Percentiles rank a stretch among this genome's conserved stretches.
Conservation (phyloP, 2,113 vertebrate species). For the Epinephelus cyanopodus region DNA sequence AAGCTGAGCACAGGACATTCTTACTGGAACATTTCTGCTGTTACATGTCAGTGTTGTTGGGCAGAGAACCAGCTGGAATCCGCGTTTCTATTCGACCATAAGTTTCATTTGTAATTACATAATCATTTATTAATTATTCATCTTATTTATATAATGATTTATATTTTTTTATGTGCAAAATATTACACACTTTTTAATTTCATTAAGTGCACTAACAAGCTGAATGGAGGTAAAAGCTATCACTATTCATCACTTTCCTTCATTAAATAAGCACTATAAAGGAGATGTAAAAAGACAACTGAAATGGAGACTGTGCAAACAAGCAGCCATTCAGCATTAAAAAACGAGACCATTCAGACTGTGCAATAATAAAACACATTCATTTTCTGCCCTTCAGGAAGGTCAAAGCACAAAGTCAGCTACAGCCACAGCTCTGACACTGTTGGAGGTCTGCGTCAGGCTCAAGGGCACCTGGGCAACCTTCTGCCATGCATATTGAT, state of each 20-base stretch:
- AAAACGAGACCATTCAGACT: background rate
- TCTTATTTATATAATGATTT: background rate
- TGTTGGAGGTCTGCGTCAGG: background rate
- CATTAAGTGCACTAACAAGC: background rate
- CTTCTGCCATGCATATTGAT: background rate
- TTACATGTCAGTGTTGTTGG: conserved; percentile 33
- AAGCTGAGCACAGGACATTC: conserved; percentile 49
- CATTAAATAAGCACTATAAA: background rate
- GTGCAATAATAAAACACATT: conserved; percentile 17
- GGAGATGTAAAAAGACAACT: background rate
- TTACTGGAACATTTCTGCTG: conserved; percentile 42
- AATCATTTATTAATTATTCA: background rate
- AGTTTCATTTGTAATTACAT: background rate
- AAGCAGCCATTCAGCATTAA: background rate
- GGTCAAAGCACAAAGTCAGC: conserved; percentile 20
- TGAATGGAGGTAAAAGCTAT: background rate
- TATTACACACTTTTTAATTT: background rate
- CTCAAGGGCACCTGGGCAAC: background rate
- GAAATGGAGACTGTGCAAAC: background rate
- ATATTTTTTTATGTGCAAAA: background rate
- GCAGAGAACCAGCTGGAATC: conserved; percentile 1
- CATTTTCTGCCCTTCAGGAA: background rate
- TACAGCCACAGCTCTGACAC: background rate
- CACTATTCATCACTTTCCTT: background rate
- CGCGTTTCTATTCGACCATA: background rate